These are phyloP conservation scores for Pristionchus exspectatus DNA, from an alignment of 2,888 invertebrate species.

Conservation along the genomic window DNA sequence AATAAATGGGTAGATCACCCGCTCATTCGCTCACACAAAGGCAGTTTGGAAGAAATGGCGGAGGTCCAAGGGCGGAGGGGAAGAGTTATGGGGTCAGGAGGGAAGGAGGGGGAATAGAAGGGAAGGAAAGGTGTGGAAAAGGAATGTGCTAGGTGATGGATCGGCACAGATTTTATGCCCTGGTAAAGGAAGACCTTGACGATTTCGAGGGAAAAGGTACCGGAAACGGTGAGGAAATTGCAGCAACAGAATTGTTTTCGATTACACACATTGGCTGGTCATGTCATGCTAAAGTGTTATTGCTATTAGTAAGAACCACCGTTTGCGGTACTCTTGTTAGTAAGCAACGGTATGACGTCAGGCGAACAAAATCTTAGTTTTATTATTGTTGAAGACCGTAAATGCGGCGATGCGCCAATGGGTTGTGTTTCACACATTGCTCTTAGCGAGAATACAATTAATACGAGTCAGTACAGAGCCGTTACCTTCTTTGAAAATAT, in stretches of 20 bases:
- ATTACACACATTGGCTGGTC: not conserved
- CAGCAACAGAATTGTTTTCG: not conserved
- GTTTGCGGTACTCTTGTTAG: not conserved
- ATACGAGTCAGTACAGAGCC: not conserved
- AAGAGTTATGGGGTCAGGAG: constrained; percentile 43
- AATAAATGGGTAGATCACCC: not conserved
- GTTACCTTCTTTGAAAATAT: too few relatives aligned
- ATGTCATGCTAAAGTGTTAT: not conserved
- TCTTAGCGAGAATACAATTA: not conserved
- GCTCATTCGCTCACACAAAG: constrained; percentile 17
- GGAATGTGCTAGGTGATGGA: not conserved
- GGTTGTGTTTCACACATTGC: not conserved
- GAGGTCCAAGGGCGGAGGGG: constrained; percentile 25
- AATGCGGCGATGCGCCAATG: too few relatives aligned
- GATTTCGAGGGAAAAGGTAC: not conserved
- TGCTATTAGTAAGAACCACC: not conserved
- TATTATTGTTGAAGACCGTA: not conserved
- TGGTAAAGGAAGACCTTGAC: not conserved
- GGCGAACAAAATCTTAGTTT: too few relatives aligned
- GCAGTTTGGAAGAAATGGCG: constrained; percentile 40
- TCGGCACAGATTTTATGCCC: not conserved
- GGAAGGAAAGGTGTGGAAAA: constrained; percentile 25
- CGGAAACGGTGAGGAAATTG: not conserved
- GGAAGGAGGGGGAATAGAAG: not conserved
- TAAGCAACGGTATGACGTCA: not conserved